These are phyloP conservation scores for Ochropleura leucogaster DNA, from an alignment of 2,888 invertebrate species.

Conservation along the genomic window DNA sequence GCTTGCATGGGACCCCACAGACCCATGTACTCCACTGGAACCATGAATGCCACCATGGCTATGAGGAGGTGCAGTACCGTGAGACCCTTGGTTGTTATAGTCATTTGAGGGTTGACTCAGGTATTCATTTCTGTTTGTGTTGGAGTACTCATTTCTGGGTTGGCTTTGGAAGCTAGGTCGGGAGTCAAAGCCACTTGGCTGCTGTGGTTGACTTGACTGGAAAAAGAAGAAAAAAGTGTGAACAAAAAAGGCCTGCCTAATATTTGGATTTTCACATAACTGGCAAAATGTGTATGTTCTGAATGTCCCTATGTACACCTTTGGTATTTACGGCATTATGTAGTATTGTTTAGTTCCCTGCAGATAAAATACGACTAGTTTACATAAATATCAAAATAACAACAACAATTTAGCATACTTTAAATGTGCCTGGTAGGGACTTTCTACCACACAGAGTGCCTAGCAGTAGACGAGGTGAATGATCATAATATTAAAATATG, in stretches of 20 bases:
- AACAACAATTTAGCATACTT: neutral
- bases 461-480: too few species aligned
- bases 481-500: too few species aligned
- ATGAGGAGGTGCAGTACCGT: conserved; percentile 17
- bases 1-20: conserved; percentile 22
- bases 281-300: neutral
- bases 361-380: neutral
- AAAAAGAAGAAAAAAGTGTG: conserved; percentile 28
- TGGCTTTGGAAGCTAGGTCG: conserved; percentile 67
- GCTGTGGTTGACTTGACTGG: conserved; percentile 60
- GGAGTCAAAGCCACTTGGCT: conserved; percentile 64
- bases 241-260: neutral
- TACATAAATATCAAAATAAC: neutral
- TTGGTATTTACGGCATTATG: neutral
- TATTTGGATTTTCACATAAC: neutral
- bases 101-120: conserved; percentile 44
- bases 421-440: too few species aligned
- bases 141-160: conserved; percentile 69
- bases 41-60: conserved; percentile 31
- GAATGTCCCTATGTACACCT: neutral
- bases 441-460: too few species aligned
- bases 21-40: conserved; percentile 13
- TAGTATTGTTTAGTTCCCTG: neutral
- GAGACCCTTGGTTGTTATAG: conserved; percentile 46
- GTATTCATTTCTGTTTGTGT: conserved; percentile 64